These are phyloP conservation scores for Prochilodus magdalenae DNA, from an alignment of 2,113 vertebrate genomes.

Conservation along the genomic window DNA sequence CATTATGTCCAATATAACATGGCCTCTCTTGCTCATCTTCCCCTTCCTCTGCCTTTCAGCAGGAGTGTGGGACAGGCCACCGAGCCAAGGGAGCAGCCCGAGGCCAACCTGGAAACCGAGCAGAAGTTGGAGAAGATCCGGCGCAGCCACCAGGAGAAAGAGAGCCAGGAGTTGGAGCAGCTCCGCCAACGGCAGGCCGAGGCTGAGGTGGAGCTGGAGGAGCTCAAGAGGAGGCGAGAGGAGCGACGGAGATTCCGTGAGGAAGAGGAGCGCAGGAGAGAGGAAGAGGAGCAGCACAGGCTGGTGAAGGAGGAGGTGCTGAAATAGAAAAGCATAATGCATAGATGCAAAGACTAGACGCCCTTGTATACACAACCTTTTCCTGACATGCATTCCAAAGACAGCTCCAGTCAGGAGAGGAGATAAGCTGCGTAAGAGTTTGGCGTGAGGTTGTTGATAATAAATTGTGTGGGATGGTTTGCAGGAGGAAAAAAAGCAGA, in stretches of 20 bases:
- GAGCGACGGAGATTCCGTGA: slow-evolving; percentile 64
- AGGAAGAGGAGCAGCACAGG: slow-evolving; percentile 70
- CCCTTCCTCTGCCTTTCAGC: neutral
- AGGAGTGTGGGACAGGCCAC: slow-evolving; percentile 19
- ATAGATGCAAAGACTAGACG: neutral
- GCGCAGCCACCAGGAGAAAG: slow-evolving; percentile 69
- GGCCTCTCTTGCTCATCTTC: neutral
- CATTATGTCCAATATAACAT: slow-evolving; percentile 17
- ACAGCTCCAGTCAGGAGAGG: neutral
- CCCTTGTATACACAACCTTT: neutral
- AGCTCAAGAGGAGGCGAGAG: slow-evolving; percentile 74
- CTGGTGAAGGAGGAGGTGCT: slow-evolving; percentile 75
- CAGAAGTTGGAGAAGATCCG: slow-evolving; percentile 79
- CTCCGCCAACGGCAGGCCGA: slow-evolving; percentile 62
- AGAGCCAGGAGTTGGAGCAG: slow-evolving; percentile 74
- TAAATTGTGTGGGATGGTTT: neutral
- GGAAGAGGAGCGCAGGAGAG: slow-evolving; percentile 68
- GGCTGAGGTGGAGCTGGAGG: slow-evolving; percentile 76
- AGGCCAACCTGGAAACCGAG: slow-evolving; percentile 68
- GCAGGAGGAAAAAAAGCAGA: slow-evolving; percentile 79
- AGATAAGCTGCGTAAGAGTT: neutral
- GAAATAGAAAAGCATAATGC: neutral
- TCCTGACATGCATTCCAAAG: neutral
- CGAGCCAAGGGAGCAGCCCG: slow-evolving; percentile 56
- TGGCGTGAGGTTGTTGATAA: neutral